Evolutionary conservation across 2,888 invertebrate species (phyloP), one percentile per base, ranked within the genome.

Genomic region (Phalera bucephala): DNA sequence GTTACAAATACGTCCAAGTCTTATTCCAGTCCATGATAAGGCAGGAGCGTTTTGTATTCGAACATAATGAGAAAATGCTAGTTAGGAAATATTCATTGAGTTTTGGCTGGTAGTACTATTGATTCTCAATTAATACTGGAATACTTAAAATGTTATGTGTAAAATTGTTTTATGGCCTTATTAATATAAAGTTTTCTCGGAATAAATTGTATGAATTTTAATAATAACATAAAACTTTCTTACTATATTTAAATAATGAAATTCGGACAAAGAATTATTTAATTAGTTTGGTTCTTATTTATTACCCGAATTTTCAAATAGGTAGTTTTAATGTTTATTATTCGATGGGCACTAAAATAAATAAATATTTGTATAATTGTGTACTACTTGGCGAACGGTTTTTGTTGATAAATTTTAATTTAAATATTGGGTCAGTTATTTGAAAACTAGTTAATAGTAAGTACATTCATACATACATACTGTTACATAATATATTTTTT

Each of bases 401-500:
- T 70, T 52, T 55, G 51, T 68, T 67, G 36, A 42, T 51, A 45
- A 36, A 51, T 36, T 45, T 5, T 57, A 41, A 46, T 51, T 56
- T 57, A 57, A 64, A 42, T 54, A 60, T 69, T 60, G 54, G 64
- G 64, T 68, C 63, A 46, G 52, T 73, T 71, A 60, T 62, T 56
- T 52, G 68, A 71, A 72, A 68, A 55, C 62, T 81, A 80, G 80
- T 71, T 72, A 55, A 73, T 80, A 79, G 71, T 76, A 19, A 29
- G 29, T 25, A 11, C 25, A 22, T 22, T 5, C 5, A 8, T 25
- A 78, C 74, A 81, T 80, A 64, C 57, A 58, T 54, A 66, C 61
- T 65, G 69, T 75, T 69, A 84, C 75, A 80, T 83, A 78, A 81
- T 85, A 84, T 84, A 84, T 86, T 80, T 85, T 84, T 83, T 85